phyloP scores from a whole-genome alignment of 2,888 invertebrate species.

The Lithophane semibrunnea region DNA sequence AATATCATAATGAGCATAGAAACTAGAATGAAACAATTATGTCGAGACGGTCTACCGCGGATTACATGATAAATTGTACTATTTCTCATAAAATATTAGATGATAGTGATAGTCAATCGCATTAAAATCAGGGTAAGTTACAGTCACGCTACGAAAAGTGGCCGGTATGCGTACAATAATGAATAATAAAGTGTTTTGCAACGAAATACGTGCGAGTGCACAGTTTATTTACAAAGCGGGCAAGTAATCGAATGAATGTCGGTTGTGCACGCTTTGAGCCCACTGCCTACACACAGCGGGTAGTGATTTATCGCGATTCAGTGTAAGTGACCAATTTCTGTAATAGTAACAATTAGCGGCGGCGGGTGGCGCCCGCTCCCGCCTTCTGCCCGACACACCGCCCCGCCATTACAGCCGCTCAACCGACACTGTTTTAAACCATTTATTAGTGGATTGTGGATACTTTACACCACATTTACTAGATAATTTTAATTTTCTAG shows the following conservation, averaged over 20 bases:
- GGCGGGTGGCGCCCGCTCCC: conserved; percentile 69
- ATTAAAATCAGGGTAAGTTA: conserved; percentile 61
- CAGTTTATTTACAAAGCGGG: conserved; percentile 73
- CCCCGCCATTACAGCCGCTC: conserved; percentile 62
- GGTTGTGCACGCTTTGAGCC: conserved; percentile 62
- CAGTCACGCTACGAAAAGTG: conserved; percentile 63
- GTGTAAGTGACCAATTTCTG: conserved; percentile 83
- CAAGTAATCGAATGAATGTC: conserved; percentile 71
- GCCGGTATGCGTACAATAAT: conserved; percentile 57
- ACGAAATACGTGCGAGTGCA: conserved; percentile 57
- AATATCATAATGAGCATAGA: conserved; percentile 20
- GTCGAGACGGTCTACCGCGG: conserved; percentile 36
- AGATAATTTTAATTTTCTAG: conserved; percentile 5
- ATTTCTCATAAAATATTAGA: conserved; percentile 49
- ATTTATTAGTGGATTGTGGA: conserved; percentile 38
- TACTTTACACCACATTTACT: conserved; percentile 27
- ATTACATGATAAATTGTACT: conserved; percentile 46
- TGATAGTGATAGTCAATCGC: conserved; percentile 54
- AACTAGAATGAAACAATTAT: conserved; percentile 15
- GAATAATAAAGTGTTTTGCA: conserved; percentile 66
- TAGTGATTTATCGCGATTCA: conserved; percentile 81
- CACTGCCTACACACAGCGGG: conserved; percentile 60
- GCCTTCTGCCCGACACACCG: conserved; percentile 62
- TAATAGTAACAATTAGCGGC: conserved; percentile 82
- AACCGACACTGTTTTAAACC: conserved; percentile 57